Base-by-base conservation (phyloP, 2,888 invertebrate genomes). In the Hermodice carunculata region DNA sequence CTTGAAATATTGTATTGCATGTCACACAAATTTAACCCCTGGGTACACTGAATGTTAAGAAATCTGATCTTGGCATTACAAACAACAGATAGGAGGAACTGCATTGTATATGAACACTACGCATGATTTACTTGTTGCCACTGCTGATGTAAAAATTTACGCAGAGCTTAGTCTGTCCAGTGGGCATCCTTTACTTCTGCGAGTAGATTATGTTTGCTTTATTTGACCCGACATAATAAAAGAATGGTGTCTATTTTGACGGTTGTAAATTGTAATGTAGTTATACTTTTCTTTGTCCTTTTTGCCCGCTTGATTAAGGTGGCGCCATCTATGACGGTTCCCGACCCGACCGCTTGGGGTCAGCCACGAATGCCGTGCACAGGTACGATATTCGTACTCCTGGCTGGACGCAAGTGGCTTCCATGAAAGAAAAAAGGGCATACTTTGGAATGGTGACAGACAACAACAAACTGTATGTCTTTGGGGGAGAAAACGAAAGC, bases 351-450 rank as follows among this genome's bases (percentile, higher is more conserved):
- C 60, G 71, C 22, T 66, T 76, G 26, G 66, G 73, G 3, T 63
- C 61, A 28, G 73, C 76, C n/a, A 78, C 76, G 29, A 71, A 70
- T 28, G 52, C 60, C 26, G 75, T 77, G 44, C 73, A 73, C 66
- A 63, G 67, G 28, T 79, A 73, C 53, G 71, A 78, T 53, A 49
- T 69, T 0, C 26, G 28, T 3, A 56, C 44, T 5, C 66, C 70
- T 24, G 46, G 31, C 75, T 42, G 81, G 81, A 1, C 67, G 2
- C 61, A 53, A 5, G 69, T 73, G 19, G 65, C 73, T 0, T 51
- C 70, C 1, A 60, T 80, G 66, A 64, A 54, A 19, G 68, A 69
- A 24, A 59, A 73, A 1, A 63, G 81, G n/a, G 76, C 75, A 60
- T 76, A 78, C 53, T 75, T 75, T 44, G 71, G 66, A 2, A 64